Conservation (phyloP, 2,888 invertebrate species). For the Sphecodes monilicornis region DNA sequence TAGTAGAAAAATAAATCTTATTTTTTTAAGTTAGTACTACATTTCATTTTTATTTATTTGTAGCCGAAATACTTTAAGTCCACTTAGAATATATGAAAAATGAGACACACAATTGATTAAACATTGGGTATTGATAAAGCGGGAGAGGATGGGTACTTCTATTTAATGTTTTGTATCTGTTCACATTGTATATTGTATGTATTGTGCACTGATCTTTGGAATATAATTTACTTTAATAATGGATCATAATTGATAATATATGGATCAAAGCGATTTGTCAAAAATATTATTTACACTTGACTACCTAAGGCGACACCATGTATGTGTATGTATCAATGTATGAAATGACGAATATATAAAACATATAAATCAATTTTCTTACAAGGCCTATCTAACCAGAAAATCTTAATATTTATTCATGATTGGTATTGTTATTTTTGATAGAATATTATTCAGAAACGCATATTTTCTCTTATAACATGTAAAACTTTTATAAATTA, state of each 20-base stretch:
- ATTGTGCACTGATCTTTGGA: constrained; percentile 65
- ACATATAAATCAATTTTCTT: constrained; percentile 69
- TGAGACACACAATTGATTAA: constrained; percentile 28
- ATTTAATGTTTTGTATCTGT: constrained; percentile 67
- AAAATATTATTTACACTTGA: constrained; percentile 64
- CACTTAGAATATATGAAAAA: constrained; percentile 8
- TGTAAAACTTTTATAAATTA: constrained; percentile 51
- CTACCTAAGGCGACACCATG: constrained; percentile 73
- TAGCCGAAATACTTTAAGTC: constrained; percentile 18
- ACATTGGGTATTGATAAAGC: constrained; percentile 58
- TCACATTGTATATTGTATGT: constrained; percentile 69
- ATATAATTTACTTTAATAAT: constrained; percentile 58
- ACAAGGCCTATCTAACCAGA: constrained; percentile 72
- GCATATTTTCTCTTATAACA: constrained; percentile 24
- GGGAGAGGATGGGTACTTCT: constrained; percentile 63
- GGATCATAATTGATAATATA: constrained; percentile 51
- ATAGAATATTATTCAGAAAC: constrained; percentile 15
- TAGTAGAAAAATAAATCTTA: constrained; percentile 30
- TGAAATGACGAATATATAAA: constrained; percentile 76
- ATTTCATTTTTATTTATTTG: constrained; percentile 43
- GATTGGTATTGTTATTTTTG: constrained; percentile 65
- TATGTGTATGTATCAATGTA: constrained; percentile 79
- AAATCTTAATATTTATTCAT: constrained; percentile 52
- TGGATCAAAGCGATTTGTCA: constrained; percentile 53
- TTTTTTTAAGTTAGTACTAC: constrained; percentile 35